Percentiles rank a stretch among this genome's conserved stretches.
Evolutionary conservation across 2,113 vertebrate species (phyloP).

Genomic region (Platycercus adscitus): DNA sequence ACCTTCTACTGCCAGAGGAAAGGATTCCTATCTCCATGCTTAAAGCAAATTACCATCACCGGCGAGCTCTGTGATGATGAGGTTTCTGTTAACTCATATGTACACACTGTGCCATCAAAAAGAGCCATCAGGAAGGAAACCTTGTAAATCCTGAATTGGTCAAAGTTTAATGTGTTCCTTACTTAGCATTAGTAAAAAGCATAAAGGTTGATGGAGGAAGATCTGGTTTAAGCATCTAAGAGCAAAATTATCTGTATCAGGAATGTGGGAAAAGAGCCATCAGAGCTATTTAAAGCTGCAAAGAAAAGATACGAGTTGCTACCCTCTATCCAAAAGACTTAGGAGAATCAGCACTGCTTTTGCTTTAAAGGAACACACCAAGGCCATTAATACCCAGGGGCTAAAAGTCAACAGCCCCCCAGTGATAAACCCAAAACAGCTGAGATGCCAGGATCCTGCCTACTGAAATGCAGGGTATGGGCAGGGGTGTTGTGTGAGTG

Average conservation of each 20-base stretch:
- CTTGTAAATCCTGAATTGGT: background rate
- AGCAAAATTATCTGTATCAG: background rate
- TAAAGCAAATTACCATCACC: background rate
- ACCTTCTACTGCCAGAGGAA: background rate
- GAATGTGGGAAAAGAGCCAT: background rate
- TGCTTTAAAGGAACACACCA: background rate
- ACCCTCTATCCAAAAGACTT: background rate
- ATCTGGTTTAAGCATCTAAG: background rate
- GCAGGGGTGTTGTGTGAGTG: background rate
- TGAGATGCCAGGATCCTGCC: background rate
- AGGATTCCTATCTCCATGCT: background rate
- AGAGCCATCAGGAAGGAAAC: background rate
- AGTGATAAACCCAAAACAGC: background rate
- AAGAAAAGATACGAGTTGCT: background rate
- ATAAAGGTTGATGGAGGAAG: background rate
- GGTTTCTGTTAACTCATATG: background rate
- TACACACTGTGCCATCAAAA: background rate
- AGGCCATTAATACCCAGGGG: background rate
- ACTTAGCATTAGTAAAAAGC: background rate
- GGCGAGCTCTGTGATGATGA: background rate
- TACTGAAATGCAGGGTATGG: background rate
- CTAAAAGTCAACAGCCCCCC: background rate
- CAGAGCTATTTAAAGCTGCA: background rate
- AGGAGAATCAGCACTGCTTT: background rate
- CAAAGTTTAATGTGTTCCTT: background rate